Evolutionary conservation across 2,797 vertebrate genomes (phyloP).

Genomic region (Poliocrania exsul): DNA sequence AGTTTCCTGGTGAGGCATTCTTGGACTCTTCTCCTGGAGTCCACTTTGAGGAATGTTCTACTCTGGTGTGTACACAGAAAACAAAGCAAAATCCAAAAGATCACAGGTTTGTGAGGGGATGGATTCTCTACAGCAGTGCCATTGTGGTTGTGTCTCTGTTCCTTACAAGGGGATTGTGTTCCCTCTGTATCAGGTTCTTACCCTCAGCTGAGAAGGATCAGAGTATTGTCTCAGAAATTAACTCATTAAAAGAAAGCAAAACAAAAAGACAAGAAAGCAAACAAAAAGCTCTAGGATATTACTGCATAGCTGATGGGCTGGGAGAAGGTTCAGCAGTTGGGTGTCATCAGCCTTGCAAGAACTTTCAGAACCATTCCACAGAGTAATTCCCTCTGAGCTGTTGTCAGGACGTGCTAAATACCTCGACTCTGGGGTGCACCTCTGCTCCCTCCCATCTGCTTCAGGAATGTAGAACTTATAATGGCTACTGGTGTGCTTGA

Average conservation of each 20-base stretch:
- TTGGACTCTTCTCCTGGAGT: neutral
- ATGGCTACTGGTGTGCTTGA: neutral
- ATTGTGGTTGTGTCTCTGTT: neutral
- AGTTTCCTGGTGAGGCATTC: neutral
- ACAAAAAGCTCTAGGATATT: neutral
- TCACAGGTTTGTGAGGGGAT: neutral
- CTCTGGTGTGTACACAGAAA: neutral
- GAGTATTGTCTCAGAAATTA: neutral
- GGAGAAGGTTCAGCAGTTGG: neutral
- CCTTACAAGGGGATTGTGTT: neutral
- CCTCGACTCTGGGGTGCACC: accelerated
- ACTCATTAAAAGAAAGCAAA: neutral
- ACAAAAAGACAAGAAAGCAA: neutral
- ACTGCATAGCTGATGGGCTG: neutral
- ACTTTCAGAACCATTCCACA: neutral
- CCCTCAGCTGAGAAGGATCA: neutral
- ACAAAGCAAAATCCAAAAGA: neutral
- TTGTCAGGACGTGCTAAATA: neutral
- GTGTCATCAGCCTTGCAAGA: neutral
- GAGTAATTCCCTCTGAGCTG: neutral
- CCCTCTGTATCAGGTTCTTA: neutral
- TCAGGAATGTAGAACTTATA: neutral
- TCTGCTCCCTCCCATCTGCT: neutral
- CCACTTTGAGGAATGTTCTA: neutral
- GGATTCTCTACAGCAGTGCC: neutral